Percentiles rank a stretch among this genome's conserved stretches.
phyloP scores from a whole-genome alignment of 2,797 vertebrate genomes.

The Oreochromis mossambicus region DNA sequence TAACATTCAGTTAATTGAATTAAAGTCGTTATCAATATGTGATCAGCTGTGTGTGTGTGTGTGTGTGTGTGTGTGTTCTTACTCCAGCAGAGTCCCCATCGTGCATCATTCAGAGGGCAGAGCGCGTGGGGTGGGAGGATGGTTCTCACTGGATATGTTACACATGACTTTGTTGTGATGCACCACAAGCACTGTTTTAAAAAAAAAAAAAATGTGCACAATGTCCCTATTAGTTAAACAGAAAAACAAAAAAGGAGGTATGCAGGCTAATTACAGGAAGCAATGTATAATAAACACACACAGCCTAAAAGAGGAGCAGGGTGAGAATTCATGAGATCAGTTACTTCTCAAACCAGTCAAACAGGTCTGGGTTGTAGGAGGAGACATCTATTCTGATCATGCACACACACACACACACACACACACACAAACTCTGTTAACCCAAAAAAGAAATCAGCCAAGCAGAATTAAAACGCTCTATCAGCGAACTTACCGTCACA shows the following conservation, averaged over 20 bases:
- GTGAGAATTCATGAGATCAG: not conserved
- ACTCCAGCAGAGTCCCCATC: slow-evolving; percentile 97
- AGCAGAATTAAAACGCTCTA: not conserved
- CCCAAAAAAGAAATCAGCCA: not conserved
- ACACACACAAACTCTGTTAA: not conserved
- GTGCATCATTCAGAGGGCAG: slow-evolving; percentile 84
- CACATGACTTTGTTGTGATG: slow-evolving; percentile 72
- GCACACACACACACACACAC: not conserved
- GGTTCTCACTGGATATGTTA: slow-evolving; percentile 83
- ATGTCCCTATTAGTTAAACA: not conserved
- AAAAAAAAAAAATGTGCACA: not conserved
- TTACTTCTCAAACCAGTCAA: slow-evolving; percentile 65
- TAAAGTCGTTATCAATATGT: not conserved
- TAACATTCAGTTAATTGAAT: not conserved
- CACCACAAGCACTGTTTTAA: slow-evolving; percentile 91
- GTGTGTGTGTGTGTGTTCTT: slow-evolving; percentile 50
- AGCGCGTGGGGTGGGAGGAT: slow-evolving; percentile 82
- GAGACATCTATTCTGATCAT: not conserved
- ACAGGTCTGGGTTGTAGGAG: slow-evolving; percentile 49
- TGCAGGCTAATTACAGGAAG: not conserved
- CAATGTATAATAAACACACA: not conserved
- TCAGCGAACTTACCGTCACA: slow-evolving; percentile 78
- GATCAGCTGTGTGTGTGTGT: not conserved
- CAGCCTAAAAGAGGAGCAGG: not conserved
- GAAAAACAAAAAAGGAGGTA: not conserved